phyloP scores from a whole-genome alignment of 2,888 invertebrate genomes.

The Encarsia formosa region DNA sequence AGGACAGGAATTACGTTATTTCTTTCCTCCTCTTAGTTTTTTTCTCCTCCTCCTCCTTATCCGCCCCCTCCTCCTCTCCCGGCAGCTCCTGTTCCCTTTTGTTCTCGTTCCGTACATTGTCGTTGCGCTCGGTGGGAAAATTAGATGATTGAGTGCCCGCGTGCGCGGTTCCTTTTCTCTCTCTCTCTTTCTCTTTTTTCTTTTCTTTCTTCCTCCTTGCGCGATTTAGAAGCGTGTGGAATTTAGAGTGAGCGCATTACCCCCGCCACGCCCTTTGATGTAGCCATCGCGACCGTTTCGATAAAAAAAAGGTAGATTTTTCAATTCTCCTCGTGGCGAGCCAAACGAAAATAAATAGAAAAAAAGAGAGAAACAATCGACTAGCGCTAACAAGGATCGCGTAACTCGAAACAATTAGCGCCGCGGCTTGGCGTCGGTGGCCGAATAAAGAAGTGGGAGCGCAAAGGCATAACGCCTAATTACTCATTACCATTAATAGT shows the following conservation, averaged over 20 bases:
- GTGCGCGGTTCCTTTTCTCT: constrained; percentile 2
- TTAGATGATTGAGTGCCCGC: constrained; percentile 17
- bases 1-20: constrained; percentile 12
- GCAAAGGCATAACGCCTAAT: constrained; percentile 23
- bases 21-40: constrained; percentile 6
- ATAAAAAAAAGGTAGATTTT: no score
- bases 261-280: no score
- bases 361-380: no score
- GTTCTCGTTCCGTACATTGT: constrained; percentile 20
- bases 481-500: constrained; percentile 36
- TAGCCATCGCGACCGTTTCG: no score
- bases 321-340: no score
- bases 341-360: no score
- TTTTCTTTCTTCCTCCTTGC: neutral
- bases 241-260: no score
- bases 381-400: no score
- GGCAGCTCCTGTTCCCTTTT: constrained; percentile 12
- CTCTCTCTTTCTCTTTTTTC: neutral
- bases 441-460: constrained; percentile 2
- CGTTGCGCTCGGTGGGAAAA: constrained; percentile 23
- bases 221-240: no score
- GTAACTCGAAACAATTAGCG: no score
- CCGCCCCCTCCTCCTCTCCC: neutral
- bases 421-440: no score
- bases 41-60: neutral